Evolutionary conservation across 2,888 invertebrate genomes (phyloP).

Genomic region (Mantis religiosa): DNA sequence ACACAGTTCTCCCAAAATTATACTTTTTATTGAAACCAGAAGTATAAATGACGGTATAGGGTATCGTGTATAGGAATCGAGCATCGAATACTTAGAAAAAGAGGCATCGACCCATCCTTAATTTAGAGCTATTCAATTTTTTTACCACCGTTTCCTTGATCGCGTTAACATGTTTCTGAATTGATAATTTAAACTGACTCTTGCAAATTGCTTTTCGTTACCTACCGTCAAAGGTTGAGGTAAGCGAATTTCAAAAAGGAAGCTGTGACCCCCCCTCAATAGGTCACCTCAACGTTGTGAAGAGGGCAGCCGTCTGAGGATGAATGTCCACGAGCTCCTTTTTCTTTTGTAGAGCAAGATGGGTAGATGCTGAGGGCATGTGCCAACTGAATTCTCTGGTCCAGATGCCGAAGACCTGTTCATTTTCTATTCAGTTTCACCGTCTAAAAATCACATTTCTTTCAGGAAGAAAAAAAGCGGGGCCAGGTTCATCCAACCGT

Average conservation of each 20-base stretch:
- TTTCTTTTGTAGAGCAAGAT: neutral
- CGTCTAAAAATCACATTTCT: neutral
- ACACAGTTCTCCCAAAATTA: too few species aligned
- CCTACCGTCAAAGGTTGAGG: too few species aligned
- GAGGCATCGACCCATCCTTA: too few species aligned
- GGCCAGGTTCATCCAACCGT: neutral
- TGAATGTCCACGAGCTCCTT: neutral
- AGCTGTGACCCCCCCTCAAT: neutral
- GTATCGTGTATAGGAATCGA: too few species aligned
- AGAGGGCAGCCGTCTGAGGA: neutral
- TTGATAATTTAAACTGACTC: too few species aligned
- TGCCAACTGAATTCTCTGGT: neutral
- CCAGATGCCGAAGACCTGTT: neutral
- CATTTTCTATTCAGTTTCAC: neutral
- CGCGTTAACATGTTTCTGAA: too few species aligned
- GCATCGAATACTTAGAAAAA: too few species aligned
- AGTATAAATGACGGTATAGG: too few species aligned
- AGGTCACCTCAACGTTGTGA: neutral
- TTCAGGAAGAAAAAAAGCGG: neutral
- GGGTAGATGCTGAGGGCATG: neutral
- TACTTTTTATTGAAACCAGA: too few species aligned
- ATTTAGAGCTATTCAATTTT: too few species aligned
- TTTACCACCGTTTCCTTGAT: too few species aligned
- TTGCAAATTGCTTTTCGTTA: too few species aligned
- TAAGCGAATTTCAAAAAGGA: neutral